Evolutionary conservation across 2,797 vertebrate genomes (phyloP).

Genomic region (Triplophysa yarkandensis): DNA sequence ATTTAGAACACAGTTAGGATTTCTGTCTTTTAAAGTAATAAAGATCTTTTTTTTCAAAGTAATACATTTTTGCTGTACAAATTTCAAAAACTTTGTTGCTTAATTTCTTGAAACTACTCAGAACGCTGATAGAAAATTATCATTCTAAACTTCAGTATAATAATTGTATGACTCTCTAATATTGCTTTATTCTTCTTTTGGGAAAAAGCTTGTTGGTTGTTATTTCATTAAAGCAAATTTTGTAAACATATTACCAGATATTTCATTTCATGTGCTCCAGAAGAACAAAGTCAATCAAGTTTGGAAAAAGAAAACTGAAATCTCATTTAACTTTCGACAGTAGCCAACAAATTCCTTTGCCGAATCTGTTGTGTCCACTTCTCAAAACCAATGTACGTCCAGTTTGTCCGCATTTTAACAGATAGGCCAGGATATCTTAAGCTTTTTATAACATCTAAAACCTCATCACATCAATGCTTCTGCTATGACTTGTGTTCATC

Average conservation of each 20-base stretch:
- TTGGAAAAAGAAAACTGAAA: too few species aligned
- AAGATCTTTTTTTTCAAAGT: too few species aligned
- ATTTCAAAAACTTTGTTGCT: too few species aligned
- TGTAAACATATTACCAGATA: neutral
- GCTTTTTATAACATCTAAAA: neutral
- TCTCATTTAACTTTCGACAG: too few species aligned
- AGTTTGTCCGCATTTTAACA: neutral
- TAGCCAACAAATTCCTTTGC: neutral
- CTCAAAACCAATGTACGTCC: neutral
- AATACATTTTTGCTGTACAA: too few species aligned
- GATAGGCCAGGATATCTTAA: neutral
- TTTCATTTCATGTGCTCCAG: neutral
- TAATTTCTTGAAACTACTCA: too few species aligned
- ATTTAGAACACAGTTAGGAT: too few species aligned
- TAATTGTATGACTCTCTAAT: neutral
- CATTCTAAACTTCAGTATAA: too few species aligned
- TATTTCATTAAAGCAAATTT: neutral
- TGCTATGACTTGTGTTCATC: slow-evolving; percentile 2
- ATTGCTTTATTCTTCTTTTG: neutral
- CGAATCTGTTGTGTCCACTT: neutral
- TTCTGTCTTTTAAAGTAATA: too few species aligned
- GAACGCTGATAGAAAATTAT: too few species aligned
- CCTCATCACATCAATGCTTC: neutral
- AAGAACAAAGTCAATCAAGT: neutral
- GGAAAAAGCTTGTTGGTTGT: neutral